These are phyloP conservation scores for Meliscaeva auricollis DNA, from an alignment of 2,888 invertebrate genomes.

Conservation along the genomic window DNA sequence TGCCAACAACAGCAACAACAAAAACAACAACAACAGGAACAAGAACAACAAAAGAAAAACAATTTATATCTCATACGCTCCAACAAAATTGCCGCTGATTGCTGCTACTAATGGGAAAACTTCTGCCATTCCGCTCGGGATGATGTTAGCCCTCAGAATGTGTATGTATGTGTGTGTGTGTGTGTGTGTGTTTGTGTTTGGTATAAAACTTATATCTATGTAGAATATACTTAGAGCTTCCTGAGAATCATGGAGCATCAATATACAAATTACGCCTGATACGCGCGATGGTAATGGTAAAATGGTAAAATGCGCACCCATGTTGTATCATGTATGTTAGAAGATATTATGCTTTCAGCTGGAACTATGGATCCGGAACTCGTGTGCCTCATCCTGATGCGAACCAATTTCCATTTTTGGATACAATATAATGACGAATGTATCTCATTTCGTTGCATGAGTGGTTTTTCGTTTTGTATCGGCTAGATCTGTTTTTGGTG, in stretches of 20 bases:
- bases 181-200: background rate
- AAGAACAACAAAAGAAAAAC: conserved; percentile 59
- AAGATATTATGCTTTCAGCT: conserved; percentile 4
- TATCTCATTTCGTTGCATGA: conserved; percentile 58
- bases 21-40: conserved; percentile 1
- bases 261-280: conserved; percentile 56
- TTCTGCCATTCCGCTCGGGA: conserved; percentile 41
- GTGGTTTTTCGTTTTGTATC: background rate
- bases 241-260: conserved; percentile 12
- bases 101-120: conserved; percentile 70
- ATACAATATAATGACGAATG: conserved; percentile 70
- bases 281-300: conserved; percentile 7
- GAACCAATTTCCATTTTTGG: conserved; percentile 44
- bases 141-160: conserved; percentile 15
- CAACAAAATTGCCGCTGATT: conserved; percentile 67
- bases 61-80: conserved; percentile 69
- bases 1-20: conserved; percentile 31
- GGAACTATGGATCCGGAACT: conserved; percentile 1
- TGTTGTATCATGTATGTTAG: conserved; percentile 13
- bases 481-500: conserved; percentile 12
- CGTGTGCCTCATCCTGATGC: background rate
- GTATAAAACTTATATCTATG: background rate
- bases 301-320: no score
- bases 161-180: background rate
- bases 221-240: conserved; percentile 26